Percentiles rank a stretch among this genome's conserved stretches.
phyloP scores from a whole-genome alignment of 2,113 vertebrate species.

The Sinosuthora webbiana region DNA sequence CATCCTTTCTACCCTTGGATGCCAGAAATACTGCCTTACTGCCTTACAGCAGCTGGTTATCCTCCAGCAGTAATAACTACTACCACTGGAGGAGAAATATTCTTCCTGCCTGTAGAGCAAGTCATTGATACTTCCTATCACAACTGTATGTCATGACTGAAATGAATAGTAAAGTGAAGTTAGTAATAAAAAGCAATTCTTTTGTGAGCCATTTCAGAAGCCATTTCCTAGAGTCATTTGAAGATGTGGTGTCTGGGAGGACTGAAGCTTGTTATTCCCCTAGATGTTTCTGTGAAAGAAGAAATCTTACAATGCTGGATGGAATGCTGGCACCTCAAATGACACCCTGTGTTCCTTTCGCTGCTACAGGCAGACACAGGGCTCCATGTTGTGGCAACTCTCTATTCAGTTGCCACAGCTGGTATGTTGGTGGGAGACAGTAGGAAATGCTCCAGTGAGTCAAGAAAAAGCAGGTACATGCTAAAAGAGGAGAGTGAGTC shows the following conservation, averaged over 20 bases:
- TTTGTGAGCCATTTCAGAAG: neutral
- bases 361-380: neutral
- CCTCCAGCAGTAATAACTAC: neutral
- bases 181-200: neutral
- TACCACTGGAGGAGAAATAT: neutral
- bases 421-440: neutral
- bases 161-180: neutral
- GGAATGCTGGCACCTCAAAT: neutral
- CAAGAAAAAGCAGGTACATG: neutral
- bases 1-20: neutral
- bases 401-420: neutral
- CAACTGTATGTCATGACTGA: neutral
- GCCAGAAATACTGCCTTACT: neutral
- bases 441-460: neutral
- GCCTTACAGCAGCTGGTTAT: neutral
- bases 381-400: neutral
- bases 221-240: neutral
- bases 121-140: neutral
- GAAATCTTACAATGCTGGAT: rapidly evolving
- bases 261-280: neutral
- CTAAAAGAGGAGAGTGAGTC: rapidly evolving
- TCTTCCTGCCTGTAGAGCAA: neutral
- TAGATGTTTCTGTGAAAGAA: neutral
- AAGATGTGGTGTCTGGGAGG: neutral
- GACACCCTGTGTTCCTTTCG: neutral